Base-by-base conservation (phyloP, 1,140 invertebrate species). In the Pseudomyrmex sp. region DNA sequence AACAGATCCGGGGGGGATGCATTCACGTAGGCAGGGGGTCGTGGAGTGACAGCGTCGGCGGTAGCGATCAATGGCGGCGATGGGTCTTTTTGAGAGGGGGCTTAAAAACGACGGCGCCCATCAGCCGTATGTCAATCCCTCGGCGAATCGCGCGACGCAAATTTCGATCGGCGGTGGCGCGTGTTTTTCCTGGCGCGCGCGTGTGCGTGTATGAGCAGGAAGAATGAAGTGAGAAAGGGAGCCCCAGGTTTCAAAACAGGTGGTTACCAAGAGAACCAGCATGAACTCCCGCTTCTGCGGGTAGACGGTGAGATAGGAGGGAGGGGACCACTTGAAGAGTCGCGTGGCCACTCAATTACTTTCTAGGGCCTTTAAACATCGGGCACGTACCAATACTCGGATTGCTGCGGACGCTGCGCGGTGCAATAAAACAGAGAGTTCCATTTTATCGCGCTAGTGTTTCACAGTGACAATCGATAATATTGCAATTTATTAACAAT, bases 331-430 rank as follows among this genome's bases (percentile, higher is more conserved):
- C 92, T 93, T 90, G 87, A 93, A 92, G 92, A 93, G 93, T 94
- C 93, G 92, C 93, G 93, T 94, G 93, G 91, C 93, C 91, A 90
- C 91, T 94, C 93, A 91, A 94, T 94, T 94, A 94, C 92, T 93
- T 93, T 91, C 91, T 91, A 91, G 89, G 88, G 91, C 84, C 85
- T 86, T 85, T 79, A 89, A 89, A 89, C 87, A 88, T 85, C 87
- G 59, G 58, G 52, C 84, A 85, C 84, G 79, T 87, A 74, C 63
- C 88, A 75, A 87, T 87, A 83, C 85, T 70, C 83, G 66, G 72
- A 84, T 63, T 59, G 68, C 73, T 87, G 82, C 26, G 10, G 44
- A 48, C 66, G 69, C 18, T 18, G 18, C 82, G 74, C 65, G 75
- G 46, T n/a, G 8, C 70, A 83, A 80, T 54, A 83, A 59, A 59